These are phyloP conservation scores for Paralvinella palmiformis DNA, from an alignment of 1,140 invertebrate species.

Conservation along the genomic window DNA sequence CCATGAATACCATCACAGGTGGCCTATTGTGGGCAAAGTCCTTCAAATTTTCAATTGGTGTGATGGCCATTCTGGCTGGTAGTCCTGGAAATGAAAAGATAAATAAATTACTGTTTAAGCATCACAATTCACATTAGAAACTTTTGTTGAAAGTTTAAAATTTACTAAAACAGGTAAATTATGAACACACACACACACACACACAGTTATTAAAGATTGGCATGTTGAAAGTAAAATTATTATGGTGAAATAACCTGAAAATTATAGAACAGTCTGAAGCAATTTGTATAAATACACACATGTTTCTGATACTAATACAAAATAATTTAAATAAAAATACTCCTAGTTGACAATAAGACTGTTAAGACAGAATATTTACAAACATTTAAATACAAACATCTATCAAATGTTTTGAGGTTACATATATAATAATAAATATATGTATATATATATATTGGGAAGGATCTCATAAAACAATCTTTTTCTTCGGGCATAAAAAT, in stretches of 20 bases:
- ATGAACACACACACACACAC: background rate
- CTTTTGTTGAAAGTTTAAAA: background rate
- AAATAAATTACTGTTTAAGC: background rate
- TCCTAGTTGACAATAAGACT: no score
- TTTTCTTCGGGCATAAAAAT: no score
- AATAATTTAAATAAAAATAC: no score
- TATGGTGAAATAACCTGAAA: background rate
- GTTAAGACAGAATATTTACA: no score
- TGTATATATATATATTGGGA: no score
- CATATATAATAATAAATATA: no score
- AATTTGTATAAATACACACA: background rate
- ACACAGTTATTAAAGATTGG: background rate
- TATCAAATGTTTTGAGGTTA: no score
- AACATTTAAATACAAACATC: no score
- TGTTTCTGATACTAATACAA: no score
- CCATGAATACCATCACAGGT: constrained; percentile 49
- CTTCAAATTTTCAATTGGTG: constrained; percentile 38
- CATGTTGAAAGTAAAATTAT: no score
- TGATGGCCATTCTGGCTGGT: constrained; percentile 11
- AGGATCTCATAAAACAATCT: no score
- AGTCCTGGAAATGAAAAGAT: background rate
- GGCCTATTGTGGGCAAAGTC: constrained; percentile 43
- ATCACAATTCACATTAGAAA: background rate
- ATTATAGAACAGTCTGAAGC: background rate
- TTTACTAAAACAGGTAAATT: background rate